Conservation (phyloP, 1,140 invertebrate genomes). For the Drosophila baimaii region DNA sequence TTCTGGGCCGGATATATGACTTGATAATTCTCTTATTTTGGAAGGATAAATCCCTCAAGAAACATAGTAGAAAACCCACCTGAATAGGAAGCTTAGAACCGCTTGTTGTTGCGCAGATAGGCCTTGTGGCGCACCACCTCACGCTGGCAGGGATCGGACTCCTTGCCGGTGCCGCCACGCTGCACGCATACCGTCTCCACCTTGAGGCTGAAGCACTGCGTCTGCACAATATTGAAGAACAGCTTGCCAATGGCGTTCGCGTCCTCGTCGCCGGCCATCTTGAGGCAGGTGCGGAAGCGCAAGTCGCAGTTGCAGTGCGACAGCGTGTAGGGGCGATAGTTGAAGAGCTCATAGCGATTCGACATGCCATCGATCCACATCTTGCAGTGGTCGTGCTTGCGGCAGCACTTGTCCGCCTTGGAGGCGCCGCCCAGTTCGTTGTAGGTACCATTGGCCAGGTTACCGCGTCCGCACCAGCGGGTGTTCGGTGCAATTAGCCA, state of each 20-base stretch:
- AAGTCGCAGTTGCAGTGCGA: constrained; percentile 93
- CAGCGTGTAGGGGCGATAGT: constrained; percentile 92
- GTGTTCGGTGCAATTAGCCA: constrained; percentile 90
- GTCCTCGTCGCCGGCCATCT: constrained; percentile 92
- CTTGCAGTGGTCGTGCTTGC: constrained; percentile 91
- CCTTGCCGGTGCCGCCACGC: constrained; percentile 90
- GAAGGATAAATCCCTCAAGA: background rate
- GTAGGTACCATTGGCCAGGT: constrained; percentile 86
- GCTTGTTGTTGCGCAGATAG: constrained; percentile 89
- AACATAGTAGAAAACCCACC: background rate
- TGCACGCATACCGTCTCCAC: constrained; percentile 90
- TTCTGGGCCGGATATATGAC: background rate
- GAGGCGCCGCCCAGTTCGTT: constrained; percentile 90
- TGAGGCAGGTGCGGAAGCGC: constrained; percentile 96
- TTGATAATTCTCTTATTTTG: too few relatives aligned
- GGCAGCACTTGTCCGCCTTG: constrained; percentile 91
- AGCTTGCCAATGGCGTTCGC: constrained; percentile 96
- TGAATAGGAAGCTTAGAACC: constrained; percentile 85
- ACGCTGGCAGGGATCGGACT: constrained; percentile 88
- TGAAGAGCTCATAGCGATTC: constrained; percentile 90
- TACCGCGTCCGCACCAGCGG: constrained; percentile 93
- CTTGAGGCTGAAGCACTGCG: constrained; percentile 95
- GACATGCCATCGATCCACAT: constrained; percentile 89
- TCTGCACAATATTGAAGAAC: constrained; percentile 97
- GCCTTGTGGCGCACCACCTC: constrained; percentile 89